Evolutionary conservation across 2,888 invertebrate species (phyloP).

Genomic region (Keiferia lycopersicella): DNA sequence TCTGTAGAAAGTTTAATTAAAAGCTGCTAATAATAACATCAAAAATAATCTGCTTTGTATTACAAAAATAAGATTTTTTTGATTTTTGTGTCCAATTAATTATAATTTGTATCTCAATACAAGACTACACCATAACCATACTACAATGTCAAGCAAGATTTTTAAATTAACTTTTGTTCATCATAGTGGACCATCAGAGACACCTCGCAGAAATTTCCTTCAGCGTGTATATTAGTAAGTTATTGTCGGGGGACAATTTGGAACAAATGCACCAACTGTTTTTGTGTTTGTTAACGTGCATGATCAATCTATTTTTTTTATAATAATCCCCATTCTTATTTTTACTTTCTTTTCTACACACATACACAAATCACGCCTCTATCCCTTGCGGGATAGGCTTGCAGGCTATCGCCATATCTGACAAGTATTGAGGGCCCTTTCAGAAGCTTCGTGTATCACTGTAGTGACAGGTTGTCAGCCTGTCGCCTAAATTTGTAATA

Average conservation of each 20-base stretch:
- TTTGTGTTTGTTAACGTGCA: slow-evolving; percentile 17
- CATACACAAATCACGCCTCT: no score
- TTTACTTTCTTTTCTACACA: background rate
- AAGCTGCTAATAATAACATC: no score
- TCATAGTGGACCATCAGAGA: background rate
- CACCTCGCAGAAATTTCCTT: slow-evolving; percentile 16
- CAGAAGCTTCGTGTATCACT: no score
- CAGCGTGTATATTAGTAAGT: slow-evolving; percentile 8
- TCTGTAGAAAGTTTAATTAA: no score
- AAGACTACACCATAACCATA: background rate
- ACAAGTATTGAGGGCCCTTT: no score
- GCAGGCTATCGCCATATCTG: no score
- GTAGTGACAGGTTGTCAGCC: no score
- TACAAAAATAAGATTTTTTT: background rate
- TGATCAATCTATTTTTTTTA: background rate
- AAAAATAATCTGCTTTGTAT: background rate
- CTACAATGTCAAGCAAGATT: background rate
- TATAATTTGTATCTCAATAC: background rate
- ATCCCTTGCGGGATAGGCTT: no score
- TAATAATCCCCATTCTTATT: background rate
- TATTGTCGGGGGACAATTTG: background rate
- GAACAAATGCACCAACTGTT: background rate
- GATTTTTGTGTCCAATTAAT: background rate
- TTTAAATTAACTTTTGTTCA: slow-evolving; percentile 9
- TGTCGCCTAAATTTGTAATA: no score